Conservation (phyloP, 2,888 invertebrate genomes). For the Chloromyia formosa region DNA sequence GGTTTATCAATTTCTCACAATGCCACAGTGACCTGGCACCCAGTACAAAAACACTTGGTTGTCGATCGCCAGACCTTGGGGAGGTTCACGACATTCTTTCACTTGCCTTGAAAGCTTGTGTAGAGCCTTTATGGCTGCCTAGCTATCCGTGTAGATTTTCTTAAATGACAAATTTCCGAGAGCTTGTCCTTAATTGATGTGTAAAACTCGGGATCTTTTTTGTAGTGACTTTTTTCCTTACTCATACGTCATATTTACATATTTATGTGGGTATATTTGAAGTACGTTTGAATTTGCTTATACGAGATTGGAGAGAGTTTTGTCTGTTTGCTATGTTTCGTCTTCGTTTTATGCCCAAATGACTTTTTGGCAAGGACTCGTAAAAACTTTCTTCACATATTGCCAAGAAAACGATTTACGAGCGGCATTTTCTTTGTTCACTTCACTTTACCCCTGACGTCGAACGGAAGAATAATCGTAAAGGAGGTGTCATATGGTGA, state of each 20-base stretch:
- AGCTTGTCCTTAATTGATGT: not conserved
- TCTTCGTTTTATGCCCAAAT: not conserved
- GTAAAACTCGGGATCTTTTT: not conserved
- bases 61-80: no score
- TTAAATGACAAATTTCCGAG: not conserved
- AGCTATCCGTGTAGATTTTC: no score
- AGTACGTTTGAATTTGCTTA: no score
- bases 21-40: no score
- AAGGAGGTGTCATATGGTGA: slow-evolving; percentile 22
- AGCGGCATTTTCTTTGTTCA: not conserved
- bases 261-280: no score
- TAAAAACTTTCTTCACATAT: not conserved
- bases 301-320: no score
- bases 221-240: not conserved
- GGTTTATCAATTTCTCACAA: no score
- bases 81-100: no score
- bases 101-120: no score
- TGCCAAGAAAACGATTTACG: not conserved
- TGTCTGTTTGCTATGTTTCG: not conserved
- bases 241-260: no score
- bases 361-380: slow-evolving; percentile 12
- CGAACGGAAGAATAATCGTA: slow-evolving; percentile 1
- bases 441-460: not conserved
- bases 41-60: no score
- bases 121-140: no score